Conservation (phyloP, 2,797 vertebrate species). For the Fundulus diaphanus region DNA sequence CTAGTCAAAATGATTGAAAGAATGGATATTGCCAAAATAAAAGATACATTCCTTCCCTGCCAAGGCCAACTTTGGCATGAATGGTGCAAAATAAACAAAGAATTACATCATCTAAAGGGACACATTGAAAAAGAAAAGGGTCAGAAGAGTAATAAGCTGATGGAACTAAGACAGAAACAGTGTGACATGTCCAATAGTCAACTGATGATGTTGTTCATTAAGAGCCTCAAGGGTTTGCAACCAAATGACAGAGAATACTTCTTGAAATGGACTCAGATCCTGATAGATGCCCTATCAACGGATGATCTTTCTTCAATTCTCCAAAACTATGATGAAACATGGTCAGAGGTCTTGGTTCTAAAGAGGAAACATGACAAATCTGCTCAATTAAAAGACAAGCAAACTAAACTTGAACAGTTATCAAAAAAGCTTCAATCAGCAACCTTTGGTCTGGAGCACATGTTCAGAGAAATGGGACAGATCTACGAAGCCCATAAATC, state of each 20-base stretch:
- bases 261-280: slow-evolving; percentile 77
- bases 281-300: slow-evolving; percentile 55
- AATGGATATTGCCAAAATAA: slow-evolving; percentile 59
- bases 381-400: background rate
- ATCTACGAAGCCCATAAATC: slow-evolving; percentile 76
- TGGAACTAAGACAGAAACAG: slow-evolving; percentile 54
- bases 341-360: slow-evolving; percentile 57
- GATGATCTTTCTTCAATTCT: slow-evolving; percentile 47
- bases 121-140: slow-evolving; percentile 76
- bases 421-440: slow-evolving; percentile 63
- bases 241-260: slow-evolving; percentile 70
- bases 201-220: slow-evolving; percentile 63
- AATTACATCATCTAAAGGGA: slow-evolving; percentile 70
- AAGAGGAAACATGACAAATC: slow-evolving; percentile 60
- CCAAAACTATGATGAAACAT: slow-evolving; percentile 47
- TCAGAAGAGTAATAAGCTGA: slow-evolving; percentile 52
- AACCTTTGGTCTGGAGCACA: slow-evolving; percentile 76
- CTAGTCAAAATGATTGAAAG: slow-evolving; percentile 46
- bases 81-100: slow-evolving; percentile 81
- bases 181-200: slow-evolving; percentile 50
- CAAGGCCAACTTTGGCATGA: slow-evolving; percentile 80
- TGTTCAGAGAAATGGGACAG: slow-evolving; percentile 80
- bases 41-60: slow-evolving; percentile 75
- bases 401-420: slow-evolving; percentile 54
- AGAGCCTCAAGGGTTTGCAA: slow-evolving; percentile 48